Evolutionary conservation across 2,888 invertebrate species (phyloP), one percentile per base, ranked within the genome.

Genomic region (Fragum sueziense): DNA sequence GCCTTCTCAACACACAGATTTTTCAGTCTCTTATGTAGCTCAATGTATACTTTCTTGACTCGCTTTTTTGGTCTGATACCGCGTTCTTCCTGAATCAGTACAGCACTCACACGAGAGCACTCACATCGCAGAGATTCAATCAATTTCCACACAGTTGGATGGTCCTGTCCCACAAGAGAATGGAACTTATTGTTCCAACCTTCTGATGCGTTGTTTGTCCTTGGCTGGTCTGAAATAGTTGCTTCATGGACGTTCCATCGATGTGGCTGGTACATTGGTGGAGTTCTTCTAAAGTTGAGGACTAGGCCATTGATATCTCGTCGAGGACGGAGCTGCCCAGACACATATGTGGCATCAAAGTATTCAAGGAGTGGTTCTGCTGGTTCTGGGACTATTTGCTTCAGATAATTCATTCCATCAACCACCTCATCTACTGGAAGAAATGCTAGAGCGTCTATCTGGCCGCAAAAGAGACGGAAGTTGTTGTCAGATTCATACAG

Each of bases 341-440:
- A 33, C 33, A 70, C 70, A 70, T 70, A 70, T 29, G 29, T 70
- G 7, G n/a, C 4, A 51, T 70, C 70, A 54, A 70, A 70, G 52
- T 70, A 70, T 14, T 70, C 17, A n/a, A 70, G 33, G 11, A 70
- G 70, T 52, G 11, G 14, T 25, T 70, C 70, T 27, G 70, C 70
- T 34, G 29, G 25, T 70, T 70, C 70, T 54, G 70, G 57, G 22
- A 57, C 11, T 2, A 17, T 68, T 11, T 68, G 37, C 47, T 51
- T 41, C 20, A 68, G 9, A 27, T 27, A 68, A 25, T 29, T 22
- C 70, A 70, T 70, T 11, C 70, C 70, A 25, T 70, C 54, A 54
- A 4, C 11, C 9, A 70, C 70, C 29, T 70, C n/a, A 54, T 70
- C 34, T 22, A 70, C 25, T 52, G 70, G 70, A 31, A 70, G 62